These are phyloP conservation scores for Harlomillsia oculata DNA, from an alignment of 1,140 invertebrate species.

Conservation along the genomic window DNA sequence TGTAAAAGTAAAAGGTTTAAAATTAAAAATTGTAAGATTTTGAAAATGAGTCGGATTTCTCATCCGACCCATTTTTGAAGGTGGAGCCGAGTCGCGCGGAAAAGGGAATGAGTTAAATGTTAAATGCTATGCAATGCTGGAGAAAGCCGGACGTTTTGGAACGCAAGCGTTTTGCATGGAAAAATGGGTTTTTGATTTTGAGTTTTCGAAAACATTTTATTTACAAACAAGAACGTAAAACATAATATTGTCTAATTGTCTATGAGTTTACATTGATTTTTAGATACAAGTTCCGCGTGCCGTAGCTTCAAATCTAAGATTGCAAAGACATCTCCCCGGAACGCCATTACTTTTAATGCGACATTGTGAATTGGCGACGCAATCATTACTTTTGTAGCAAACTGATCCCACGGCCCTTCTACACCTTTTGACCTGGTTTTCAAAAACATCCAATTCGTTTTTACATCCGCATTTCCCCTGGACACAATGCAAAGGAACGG, in stretches of 20 bases:
- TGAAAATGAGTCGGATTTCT: neutral
- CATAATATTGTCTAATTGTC: no score
- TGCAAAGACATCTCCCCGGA: conserved; percentile 19
- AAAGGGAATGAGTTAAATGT: neutral
- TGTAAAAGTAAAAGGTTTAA: no score
- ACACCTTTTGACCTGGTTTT: conserved; percentile 3
- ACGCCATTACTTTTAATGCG: neutral
- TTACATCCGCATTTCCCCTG: conserved; percentile 7
- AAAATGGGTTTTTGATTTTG: neutral
- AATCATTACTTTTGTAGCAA: conserved; percentile 8
- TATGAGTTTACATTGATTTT: no score
- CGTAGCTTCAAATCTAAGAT: conserved; percentile 2
- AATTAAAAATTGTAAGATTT: conserved; percentile 2
- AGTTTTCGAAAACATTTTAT: neutral
- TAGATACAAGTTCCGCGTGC: conserved; percentile 1
- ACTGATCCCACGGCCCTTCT: conserved; percentile 6
- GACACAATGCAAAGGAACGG: conserved; percentile 11
- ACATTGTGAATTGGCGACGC: conserved; percentile 10
- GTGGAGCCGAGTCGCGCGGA: neutral
- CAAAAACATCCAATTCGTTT: conserved; percentile 17
- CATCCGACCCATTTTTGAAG: conserved; percentile 4
- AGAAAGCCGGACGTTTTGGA: neutral
- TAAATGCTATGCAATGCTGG: neutral
- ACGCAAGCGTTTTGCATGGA: neutral
- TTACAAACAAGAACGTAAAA: neutral